phyloP scores from a whole-genome alignment of 2,888 invertebrate genomes.

The Dicranocentrus wangi region DNA sequence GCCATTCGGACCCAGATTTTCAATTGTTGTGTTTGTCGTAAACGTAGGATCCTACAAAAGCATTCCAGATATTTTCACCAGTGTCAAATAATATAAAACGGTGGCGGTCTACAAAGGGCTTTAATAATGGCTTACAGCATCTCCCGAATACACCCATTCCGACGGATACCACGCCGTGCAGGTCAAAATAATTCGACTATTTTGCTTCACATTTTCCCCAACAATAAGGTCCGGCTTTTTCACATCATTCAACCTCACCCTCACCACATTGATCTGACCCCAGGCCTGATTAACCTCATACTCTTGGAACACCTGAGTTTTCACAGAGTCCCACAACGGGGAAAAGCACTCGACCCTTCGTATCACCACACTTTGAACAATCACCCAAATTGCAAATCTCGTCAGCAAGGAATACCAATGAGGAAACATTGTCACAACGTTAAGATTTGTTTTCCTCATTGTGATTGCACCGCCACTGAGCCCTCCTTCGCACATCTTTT shows the following conservation, averaged over 20 bases:
- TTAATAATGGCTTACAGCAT: constrained; percentile 65
- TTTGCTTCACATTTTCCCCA: constrained; percentile 65
- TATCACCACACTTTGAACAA: neutral
- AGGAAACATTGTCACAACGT: constrained; percentile 15
- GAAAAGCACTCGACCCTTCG: constrained; percentile 52
- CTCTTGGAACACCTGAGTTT: constrained; percentile 67
- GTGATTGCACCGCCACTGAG: neutral
- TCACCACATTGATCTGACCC: constrained; percentile 56
- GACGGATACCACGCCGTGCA: constrained; percentile 68
- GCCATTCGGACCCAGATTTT: constrained; percentile 61
- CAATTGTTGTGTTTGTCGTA: constrained; percentile 64
- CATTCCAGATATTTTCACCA: no score
- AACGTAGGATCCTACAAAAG: constrained; percentile 61
- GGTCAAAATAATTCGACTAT: constrained; percentile 64
- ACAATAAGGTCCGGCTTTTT: constrained; percentile 66
- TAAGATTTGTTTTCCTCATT: neutral
- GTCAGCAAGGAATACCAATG: neutral
- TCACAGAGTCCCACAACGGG: constrained; percentile 69
- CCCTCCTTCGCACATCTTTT: no score
- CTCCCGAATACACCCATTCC: constrained; percentile 66
- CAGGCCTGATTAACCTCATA: constrained; percentile 59
- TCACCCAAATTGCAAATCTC: constrained; percentile 16
- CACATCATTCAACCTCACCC: constrained; percentile 57
- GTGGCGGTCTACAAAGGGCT: no score
- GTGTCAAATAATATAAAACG: no score